Evolutionary conservation across 2,888 invertebrate species (phyloP), one percentile per base, ranked within the genome.

Genomic region (Timema podura): DNA sequence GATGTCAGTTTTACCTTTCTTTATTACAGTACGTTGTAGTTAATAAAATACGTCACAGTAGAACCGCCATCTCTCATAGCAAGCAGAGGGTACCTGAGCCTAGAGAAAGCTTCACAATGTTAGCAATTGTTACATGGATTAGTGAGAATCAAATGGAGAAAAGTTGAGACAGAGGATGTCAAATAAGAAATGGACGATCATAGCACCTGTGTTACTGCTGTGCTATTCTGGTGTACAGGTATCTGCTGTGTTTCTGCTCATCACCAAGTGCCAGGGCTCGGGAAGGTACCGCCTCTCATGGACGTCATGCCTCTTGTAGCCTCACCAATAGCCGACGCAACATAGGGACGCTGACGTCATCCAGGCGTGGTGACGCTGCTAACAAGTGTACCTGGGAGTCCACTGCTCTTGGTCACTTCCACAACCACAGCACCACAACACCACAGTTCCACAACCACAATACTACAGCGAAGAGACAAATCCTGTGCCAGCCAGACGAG

Each of bases 321-420:
- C 9, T 16, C 11, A 61, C 61, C 6, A 61, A 13, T 45, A 61
- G 61, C 30, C 5, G 61, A 13, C 8, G 61, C 9, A 10, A 44
- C 9, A 30, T 45, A 0, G 61, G 61, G 11, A 44, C 61, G 7
- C 61, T 61, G 44, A 61, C 30, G 5, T 51, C 51, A n/a, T 61
- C 61, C 44, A 45, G 30, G 61, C 61, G 7, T 10, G 45, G 61
- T 6, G 61, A 61, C 44, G 16, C 44, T 13, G 11, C 30, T 45
- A 11, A 61, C 61, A 16, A 30, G 30, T 44, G 61, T 45, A 61
- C 9, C 61, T 61, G 61, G 61, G 61, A 61, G 44, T 61, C 61
- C 44, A 61, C 61, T 10, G 61, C 61, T 10, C 61, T 61, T 45
- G 45, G 11, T 13, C 44, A 44, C 30, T 45, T 61, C 44, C 61